phyloP scores from a whole-genome alignment of 2,888 invertebrate species.

The Acleris laterana region DNA sequence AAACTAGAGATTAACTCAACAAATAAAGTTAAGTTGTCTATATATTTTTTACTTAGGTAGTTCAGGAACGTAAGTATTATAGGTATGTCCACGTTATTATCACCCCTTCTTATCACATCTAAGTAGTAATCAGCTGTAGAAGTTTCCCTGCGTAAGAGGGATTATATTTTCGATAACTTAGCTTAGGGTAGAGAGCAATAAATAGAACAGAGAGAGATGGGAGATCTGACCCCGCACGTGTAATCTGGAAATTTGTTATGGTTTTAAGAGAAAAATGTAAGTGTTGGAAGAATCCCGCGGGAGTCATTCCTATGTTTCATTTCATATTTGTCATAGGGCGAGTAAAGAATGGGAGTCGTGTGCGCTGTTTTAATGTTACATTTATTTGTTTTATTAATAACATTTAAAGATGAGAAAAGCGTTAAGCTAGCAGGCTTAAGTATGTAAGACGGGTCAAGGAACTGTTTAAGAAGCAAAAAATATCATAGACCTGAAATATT shows the following conservation, averaged over 20 bases:
- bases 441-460: too few species aligned
- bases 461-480: too few species aligned
- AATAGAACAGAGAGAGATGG: slow-evolving; percentile 71
- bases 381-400: slow-evolving; percentile 16
- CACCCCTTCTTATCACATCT: slow-evolving; percentile 62
- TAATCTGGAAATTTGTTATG: slow-evolving; percentile 82
- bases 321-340: slow-evolving; percentile 39
- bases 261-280: slow-evolving; percentile 74
- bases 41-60: too few species aligned
- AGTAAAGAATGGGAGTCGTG: slow-evolving; percentile 26
- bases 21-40: too few species aligned
- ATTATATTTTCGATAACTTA: slow-evolving; percentile 83
- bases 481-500: too few species aligned
- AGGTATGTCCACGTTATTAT: slow-evolving; percentile 55
- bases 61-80: not conserved
- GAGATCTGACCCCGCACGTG: slow-evolving; percentile 58
- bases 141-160: slow-evolving; percentile 79
- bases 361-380: slow-evolving; percentile 21
- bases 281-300: slow-evolving; percentile 58
- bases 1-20: too few species aligned
- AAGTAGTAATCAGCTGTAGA: slow-evolving; percentile 80
- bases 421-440: not conserved
- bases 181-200: slow-evolving; percentile 77
- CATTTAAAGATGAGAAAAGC: not conserved
- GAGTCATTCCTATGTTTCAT: slow-evolving; percentile 63